phyloP scores from a whole-genome alignment of 2,797 vertebrate genomes.

The Toxotes lorentzi region DNA sequence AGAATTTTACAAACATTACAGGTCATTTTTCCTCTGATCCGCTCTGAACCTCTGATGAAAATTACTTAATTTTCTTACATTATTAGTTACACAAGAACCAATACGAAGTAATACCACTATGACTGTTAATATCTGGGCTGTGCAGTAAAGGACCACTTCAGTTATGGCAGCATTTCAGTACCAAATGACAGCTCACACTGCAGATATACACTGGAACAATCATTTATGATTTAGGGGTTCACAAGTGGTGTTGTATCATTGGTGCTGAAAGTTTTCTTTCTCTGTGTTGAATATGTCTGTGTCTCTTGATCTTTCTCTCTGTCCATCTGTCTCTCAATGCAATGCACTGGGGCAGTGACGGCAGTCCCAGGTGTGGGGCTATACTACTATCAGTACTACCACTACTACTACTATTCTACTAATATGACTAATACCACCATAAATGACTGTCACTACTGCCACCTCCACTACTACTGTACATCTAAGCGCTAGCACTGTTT shows the following conservation, averaged over 20 bases:
- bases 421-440: conserved; percentile 80
- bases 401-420: conserved; percentile 55
- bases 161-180: not conserved
- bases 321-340: conserved; percentile 76
- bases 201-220: not conserved
- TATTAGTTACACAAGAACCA: not conserved
- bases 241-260: not conserved
- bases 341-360: conserved; percentile 81
- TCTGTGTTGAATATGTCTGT: conserved; percentile 57
- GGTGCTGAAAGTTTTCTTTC: conserved; percentile 18
- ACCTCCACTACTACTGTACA: conserved; percentile 64
- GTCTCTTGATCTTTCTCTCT: conserved; percentile 70
- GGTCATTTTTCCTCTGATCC: too few species aligned
- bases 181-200: not conserved
- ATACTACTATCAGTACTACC: conserved; percentile 51
- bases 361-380: conserved; percentile 84
- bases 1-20: too few species aligned
- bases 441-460: conserved; percentile 61
- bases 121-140: not conserved
- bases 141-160: not conserved
- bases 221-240: not conserved
- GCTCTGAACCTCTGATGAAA: too few species aligned
- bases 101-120: not conserved
- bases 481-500: conserved; percentile 40
- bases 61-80: not conserved